Conservation (phyloP, 2,888 invertebrate genomes). For the Troides oblongomaculatus region DNA sequence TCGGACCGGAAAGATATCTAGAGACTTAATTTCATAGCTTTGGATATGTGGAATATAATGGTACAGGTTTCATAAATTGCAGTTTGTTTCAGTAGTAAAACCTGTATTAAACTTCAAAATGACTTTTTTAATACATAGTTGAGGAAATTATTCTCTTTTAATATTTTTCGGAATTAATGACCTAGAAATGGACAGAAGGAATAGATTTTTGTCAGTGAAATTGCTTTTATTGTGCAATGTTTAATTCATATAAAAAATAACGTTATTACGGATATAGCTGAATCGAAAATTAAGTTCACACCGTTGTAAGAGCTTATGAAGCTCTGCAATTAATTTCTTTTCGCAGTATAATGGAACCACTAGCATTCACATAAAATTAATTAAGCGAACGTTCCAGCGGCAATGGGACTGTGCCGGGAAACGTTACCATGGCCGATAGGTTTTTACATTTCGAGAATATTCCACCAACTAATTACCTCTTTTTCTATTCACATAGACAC, state of each 20-base stretch:
- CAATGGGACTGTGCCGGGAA: slow-evolving; percentile 3
- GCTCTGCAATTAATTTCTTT: slow-evolving; percentile 12
- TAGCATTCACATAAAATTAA: slow-evolving; percentile 17
- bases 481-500: slow-evolving; percentile 3
- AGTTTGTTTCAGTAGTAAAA: neutral
- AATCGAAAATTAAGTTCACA: slow-evolving; percentile 3
- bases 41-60: neutral
- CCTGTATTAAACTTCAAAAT: no score
- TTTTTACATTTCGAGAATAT: slow-evolving; percentile 6
- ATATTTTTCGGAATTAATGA: no score
- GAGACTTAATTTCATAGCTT: neutral
- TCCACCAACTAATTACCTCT: slow-evolving; percentile 10
- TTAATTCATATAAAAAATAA: neutral
- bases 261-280: neutral
- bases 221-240: neutral
- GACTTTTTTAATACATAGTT: no score
- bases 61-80: neutral
- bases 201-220: no score
- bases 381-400: slow-evolving; percentile 6
- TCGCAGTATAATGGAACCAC: slow-evolving; percentile 4
- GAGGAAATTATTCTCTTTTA: no score
- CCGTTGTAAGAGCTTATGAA: neutral
- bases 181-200: no score
- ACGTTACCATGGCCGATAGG: neutral
- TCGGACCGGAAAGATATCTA: neutral